Base-by-base conservation (phyloP, 1,140 invertebrate genomes). In the Drosophila paulistorum region DNA sequence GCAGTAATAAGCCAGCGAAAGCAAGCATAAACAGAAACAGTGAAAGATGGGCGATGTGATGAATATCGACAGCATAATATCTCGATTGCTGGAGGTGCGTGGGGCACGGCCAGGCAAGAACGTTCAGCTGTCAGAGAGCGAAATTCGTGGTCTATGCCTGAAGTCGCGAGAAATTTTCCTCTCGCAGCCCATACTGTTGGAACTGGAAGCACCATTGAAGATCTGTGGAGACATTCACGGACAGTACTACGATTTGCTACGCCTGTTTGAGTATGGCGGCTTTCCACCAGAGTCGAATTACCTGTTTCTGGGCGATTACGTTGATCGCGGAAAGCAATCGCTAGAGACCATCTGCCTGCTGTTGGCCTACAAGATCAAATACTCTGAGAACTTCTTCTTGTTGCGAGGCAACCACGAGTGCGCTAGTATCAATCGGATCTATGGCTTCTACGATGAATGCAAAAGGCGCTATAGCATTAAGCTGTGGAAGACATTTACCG, bases 211-310 rank as follows among this genome's bases (percentile, higher is more conserved):
- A 61, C 99, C 99, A 55, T 93, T 99, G 45, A 99, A 99, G 94
- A 99, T 99, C 87, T 99, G 99, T 94, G 97, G 98, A 93, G 99
- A 99, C 93, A 99, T 99, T 91, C 99, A 99, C 92, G 99, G 99
- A 72, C 98, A 99, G 93, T 99, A 99, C 93, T 99, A 98, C 92
- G 99, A 99, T 93, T 94, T 99, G 57, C 93, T 99, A 75, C 95
- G 99, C 90, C 93, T 99, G 65, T 99, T 99, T 93, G 99, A 99
- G 92, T 99, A 99, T 92, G 99, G 99, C 67, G 98, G 99, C 35
- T 99, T 99, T 93, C 99, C 99, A 41, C 99, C 99, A 37, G 99
- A 99, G 93, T 98, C 98, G 48, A 99, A 99, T 94, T 99, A 99
- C 93, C 94, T 99, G 72, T 99, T 99, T 93, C 94, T 99, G 77